Evolutionary conservation across 2,113 vertebrate species (phyloP), one percentile per base, ranked within the genome.

Genomic region (Lasiurus borealis): DNA sequence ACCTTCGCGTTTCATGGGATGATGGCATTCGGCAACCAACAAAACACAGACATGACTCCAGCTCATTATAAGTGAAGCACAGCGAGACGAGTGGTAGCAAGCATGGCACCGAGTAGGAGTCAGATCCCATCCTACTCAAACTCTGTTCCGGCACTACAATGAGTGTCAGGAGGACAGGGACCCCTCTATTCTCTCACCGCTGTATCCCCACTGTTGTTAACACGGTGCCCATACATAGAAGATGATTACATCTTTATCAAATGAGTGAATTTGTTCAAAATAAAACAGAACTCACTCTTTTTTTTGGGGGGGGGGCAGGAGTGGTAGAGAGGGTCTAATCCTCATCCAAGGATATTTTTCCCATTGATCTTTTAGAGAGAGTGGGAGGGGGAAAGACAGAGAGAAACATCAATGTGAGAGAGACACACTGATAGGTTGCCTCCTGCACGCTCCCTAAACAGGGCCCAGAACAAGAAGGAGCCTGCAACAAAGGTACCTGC

Each of bases 41-140:
- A 66, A 80, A 64, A 95, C 13, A 69, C 18, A 85, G 44, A 91
- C 36, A 8, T 19, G 29, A 91, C 57, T 96, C 46, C 46, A 69
- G 48, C 4, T 44, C 73, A n/a, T 52, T 71, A 31, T 10, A 69
- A 83, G 16, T 44, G 57, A 48, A 91, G 48, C 71, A 19, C 76
- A 95, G 57, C 34, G 4, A 18, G 57, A 36, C 10, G 12, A 19
- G 14, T 40, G 19, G 25, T 25, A 78, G 34, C 1, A 62, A 12
- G 54, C 4, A 75, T 8, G 0, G 19, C 57, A 34, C 11, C 29
- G 8, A 85, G 29, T 14, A 48, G 34, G 40, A 66, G 34, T 34
- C 59, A 46, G 14, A 11, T 59, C 44, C 27, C 52, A 68, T 2
- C 21, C 13, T 27, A 40, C 12, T 44, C 50, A 21, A 40, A 48